These are phyloP conservation scores for Polyommatus icarus DNA, from an alignment of 2,888 invertebrate genomes.

Conservation along the genomic window DNA sequence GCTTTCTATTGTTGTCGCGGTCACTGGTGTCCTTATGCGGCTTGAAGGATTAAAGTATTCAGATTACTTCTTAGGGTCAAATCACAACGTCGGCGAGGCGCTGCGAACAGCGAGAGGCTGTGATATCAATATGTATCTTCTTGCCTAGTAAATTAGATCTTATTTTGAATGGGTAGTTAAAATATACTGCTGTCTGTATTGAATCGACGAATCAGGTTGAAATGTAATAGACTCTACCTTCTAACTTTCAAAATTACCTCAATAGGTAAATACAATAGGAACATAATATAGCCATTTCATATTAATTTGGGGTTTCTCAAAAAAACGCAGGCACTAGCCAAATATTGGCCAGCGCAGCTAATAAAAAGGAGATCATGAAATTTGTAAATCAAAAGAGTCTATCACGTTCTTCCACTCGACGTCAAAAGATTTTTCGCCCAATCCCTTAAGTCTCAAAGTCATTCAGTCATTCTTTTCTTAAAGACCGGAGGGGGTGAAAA, in stretches of 20 bases:
- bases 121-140: too few species aligned
- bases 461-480: conserved; percentile 75
- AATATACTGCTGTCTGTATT: not conserved
- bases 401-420: conserved; percentile 17
- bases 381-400: conserved; percentile 23
- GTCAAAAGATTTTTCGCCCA: conserved; percentile 53
- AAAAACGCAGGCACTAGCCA: not conserved
- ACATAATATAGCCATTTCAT: too few species aligned
- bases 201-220: not conserved
- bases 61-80: not conserved
- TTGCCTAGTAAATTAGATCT: too few species aligned
- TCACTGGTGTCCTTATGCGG: too few species aligned
- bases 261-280: not conserved
- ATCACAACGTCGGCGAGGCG: not conserved
- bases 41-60: not conserved
- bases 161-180: not conserved
- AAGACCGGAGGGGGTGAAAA: conserved; percentile 72
- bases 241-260: not conserved
- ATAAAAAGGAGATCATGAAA: conserved; percentile 19
- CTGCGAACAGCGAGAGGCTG: too few species aligned
- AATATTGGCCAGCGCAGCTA: not conserved
- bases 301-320: too few species aligned
- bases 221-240: not conserved
- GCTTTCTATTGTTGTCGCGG: too few species aligned
- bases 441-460: conserved; percentile 58